phyloP scores from a whole-genome alignment of 2,888 invertebrate genomes.

The Dysmachus trigonus region DNA sequence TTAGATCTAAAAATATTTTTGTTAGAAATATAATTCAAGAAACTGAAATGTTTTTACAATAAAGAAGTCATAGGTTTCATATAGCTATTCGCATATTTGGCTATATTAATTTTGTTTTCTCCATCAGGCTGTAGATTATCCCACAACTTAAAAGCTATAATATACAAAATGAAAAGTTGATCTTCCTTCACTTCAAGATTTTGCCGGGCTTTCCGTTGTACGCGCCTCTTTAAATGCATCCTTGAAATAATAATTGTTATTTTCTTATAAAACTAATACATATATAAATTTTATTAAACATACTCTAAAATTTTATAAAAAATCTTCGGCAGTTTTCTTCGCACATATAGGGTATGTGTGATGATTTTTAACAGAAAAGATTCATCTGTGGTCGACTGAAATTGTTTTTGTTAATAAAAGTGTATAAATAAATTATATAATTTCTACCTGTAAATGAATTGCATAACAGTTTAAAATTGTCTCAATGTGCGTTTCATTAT shows the following conservation, averaged over 20 bases:
- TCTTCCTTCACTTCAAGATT: background rate
- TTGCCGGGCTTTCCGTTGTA: background rate
- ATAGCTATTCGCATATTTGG: background rate
- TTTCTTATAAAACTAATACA: background rate
- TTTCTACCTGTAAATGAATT: background rate
- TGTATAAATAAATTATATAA: background rate
- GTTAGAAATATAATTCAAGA: background rate
- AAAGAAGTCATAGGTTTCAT: conserved; percentile 17
- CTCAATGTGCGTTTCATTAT: background rate
- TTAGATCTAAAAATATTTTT: conserved; percentile 12
- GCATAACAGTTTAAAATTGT: background rate
- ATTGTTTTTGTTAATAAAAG: background rate
- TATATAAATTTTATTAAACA: too few relatives aligned
- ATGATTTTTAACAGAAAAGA: background rate
- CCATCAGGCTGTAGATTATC: background rate
- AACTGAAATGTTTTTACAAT: background rate
- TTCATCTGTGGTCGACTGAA: background rate
- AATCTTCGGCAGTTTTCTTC: background rate
- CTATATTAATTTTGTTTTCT: background rate
- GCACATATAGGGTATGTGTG: background rate
- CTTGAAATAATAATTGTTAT: background rate
- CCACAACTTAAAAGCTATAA: conserved; percentile 4
- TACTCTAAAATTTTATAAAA: too few relatives aligned
- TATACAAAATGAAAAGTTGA: conserved; percentile 21
- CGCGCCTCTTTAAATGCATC: background rate